Conservation (phyloP, 1,140 invertebrate genomes). For the Idris sp. region DNA sequence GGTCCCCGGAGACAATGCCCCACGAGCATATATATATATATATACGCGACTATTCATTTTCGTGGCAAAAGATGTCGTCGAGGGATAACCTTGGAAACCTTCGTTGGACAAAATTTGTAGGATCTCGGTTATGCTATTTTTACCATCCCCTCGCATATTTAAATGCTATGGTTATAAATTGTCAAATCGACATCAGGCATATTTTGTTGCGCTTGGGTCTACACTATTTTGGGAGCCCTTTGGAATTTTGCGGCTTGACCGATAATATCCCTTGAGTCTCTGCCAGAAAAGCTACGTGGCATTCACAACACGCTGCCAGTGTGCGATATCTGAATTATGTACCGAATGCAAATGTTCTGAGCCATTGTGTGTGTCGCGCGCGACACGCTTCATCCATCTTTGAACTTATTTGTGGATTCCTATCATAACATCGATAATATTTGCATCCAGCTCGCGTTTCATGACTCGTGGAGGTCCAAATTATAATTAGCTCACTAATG, state of each 20-base stretch:
- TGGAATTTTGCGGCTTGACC: too few relatives aligned
- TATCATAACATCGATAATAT: constrained; percentile 59
- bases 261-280: too few relatives aligned
- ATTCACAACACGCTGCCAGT: constrained; percentile 36
- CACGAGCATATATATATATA: too few relatives aligned
- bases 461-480: constrained; percentile 28
- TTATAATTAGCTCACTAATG: too few relatives aligned
- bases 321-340: constrained; percentile 65
- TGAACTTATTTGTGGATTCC: constrained; percentile 55
- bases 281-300: constrained; percentile 22
- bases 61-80: constrained; percentile 50
- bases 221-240: too few relatives aligned
- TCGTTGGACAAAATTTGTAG: too few relatives aligned
- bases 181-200: too few relatives aligned
- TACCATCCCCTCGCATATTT: too few relatives aligned
- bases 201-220: too few relatives aligned
- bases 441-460: constrained; percentile 61
- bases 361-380: constrained; percentile 59
- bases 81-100: constrained; percentile 63
- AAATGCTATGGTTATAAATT: too few relatives aligned
- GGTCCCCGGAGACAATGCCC: constrained; percentile 50
- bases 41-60: constrained; percentile 70
- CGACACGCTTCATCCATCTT: constrained; percentile 57
- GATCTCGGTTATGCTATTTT: too few relatives aligned
- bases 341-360: constrained; percentile 66